Base-by-base conservation (phyloP, 2,113 vertebrate species). In the Passer montanus region DNA sequence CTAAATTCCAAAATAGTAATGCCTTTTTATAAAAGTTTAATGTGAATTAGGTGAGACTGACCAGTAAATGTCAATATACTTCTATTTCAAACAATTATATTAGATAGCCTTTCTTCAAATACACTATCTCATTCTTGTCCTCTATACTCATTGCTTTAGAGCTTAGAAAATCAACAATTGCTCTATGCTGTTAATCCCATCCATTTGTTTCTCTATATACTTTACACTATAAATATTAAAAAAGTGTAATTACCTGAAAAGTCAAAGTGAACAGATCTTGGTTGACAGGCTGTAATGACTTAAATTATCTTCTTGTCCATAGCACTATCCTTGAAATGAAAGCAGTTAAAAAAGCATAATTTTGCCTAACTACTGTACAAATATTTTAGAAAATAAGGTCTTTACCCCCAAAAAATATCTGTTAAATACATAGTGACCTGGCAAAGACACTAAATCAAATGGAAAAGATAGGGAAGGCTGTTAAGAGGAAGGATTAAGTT, bases 401-500 rank as follows among this genome's bases (percentile, higher is more conserved):
- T 59, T 70, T 56, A 50, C 41, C 79, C n/a, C 10, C 46, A 62
- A 44, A 44, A 93, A 82, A 46, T 58, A 79, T 56, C 60, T 76
- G n/a, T 91, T 89, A 82, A 97, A 83, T 21, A 79, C 72, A 67
- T 72, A 75, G 44, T 39, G 30, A 76, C 41, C 44, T 62, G 64
- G 84, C 49, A 89, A 68, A 78, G 74, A 89, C 37, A 73, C 70
- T 62, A 89, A 84, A 96, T 94, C 84, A 89, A 82, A 89, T 44
- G 14, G 46, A 49, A 87, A 49, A 87, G 79, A 90, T 89, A 88
- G 72, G 37, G 53, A 88, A 90, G 49, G 59, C 66, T 7, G 8
- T 88, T 93, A 90, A 87, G 73, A 77, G 77, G 84, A 87, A 87
- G 49, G 44, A 93, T 95, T 94, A 93, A 95, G 81, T 95, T 97